Evolutionary conservation across 2,888 invertebrate genomes (phyloP).

Genomic region (Metalampra italica): DNA sequence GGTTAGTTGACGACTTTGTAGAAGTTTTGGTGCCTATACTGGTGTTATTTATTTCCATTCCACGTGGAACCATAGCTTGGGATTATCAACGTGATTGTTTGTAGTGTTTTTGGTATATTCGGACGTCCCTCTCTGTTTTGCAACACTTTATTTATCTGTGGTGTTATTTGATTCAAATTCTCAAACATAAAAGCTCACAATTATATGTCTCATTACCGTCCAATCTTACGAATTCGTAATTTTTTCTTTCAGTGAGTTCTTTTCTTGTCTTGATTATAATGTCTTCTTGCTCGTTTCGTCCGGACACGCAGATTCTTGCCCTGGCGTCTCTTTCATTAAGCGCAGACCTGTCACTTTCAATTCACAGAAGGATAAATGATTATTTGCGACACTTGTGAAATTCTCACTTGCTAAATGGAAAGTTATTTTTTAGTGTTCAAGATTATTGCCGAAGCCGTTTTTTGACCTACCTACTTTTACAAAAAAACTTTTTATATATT

Average conservation of each 20-base stretch:
- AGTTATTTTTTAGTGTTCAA: constrained; percentile 20
- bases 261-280: constrained; percentile 2
- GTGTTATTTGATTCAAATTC: too few relatives aligned
- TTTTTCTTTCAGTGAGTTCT: not conserved
- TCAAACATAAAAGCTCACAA: too few relatives aligned
- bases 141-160: too few relatives aligned
- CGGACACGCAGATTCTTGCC: constrained; percentile 34
- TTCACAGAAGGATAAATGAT: constrained; percentile 47
- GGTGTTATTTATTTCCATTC: too few relatives aligned
- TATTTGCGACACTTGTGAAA: constrained; percentile 32
- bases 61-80: too few relatives aligned
- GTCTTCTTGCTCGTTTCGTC: constrained; percentile 3
- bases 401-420: constrained; percentile 31
- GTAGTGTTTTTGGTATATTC: too few relatives aligned
- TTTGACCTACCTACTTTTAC: not conserved
- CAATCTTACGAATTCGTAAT: too few relatives aligned
- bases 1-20: too few relatives aligned
- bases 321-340: constrained; percentile 39
- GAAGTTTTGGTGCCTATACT: too few relatives aligned
- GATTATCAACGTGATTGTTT: too few relatives aligned
- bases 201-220: too few relatives aligned
- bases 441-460: not conserved
- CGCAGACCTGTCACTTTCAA: constrained; percentile 47
- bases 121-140: too few relatives aligned
- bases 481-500: not conserved